Evolutionary conservation across 2,797 vertebrate species (phyloP), one percentile per base, ranked within the genome.

Genomic region (Xenops minutus): DNA sequence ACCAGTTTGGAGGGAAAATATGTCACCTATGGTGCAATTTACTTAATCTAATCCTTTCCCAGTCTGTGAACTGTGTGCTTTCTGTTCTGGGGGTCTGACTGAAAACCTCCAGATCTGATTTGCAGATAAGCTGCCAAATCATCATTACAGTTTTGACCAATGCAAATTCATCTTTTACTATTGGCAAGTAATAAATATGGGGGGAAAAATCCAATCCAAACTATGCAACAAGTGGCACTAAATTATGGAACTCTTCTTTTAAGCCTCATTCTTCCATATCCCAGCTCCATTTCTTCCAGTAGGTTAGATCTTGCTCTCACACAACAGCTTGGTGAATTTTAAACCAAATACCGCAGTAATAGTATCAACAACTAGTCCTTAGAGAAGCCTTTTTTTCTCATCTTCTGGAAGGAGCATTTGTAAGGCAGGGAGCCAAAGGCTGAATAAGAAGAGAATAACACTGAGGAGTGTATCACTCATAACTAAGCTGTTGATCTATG

Each of bases 401-500:
- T 41, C 44, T 90, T 92, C 43, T 56, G 5, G 41, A 64, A 44
- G 61, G 11, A 82, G 17, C 6, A 71, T 51, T 85, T 78, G 79
- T 77, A 73, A 80, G 59, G 67, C 43, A 61, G 14, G 22, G 3
- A 76, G 48, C 22, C 89, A 89, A 76, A 82, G 15, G 5, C 24
- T 69, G 36, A 89, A 51, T 62, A 87, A 92, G 73, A 73, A 48
- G 44, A 80, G 9, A 75, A 30, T 37, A 91, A 79, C 46, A 62
- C 0, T 62, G n/a, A 85, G 6, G 4, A 66, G 27, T 46, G 13
- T 21, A 62, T 59, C 59, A 66, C 36, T 91, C 85, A 58, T 49
- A 87, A 75, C 19, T 73, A 75, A 76, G 41, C 41, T 67, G 32
- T 26, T 58, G 49, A 64, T 48, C 36, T 66, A 17, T 29, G 43